Evolutionary conservation across 2,797 vertebrate genomes (phyloP).

Genomic region (Siniperca scherzeri): DNA sequence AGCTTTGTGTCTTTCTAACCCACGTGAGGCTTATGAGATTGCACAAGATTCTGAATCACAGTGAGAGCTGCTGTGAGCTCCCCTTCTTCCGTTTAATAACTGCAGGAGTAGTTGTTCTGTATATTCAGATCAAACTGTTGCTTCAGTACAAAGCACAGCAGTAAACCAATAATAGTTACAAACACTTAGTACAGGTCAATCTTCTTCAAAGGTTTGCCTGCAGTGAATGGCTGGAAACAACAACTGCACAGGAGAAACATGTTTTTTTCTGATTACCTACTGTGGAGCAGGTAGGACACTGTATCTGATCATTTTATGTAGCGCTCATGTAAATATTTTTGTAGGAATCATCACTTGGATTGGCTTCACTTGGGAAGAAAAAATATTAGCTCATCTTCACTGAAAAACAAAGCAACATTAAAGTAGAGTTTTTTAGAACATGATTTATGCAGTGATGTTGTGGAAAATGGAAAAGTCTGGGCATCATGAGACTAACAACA

Average conservation of each 20-base stretch:
- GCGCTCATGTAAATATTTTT: slow-evolving; percentile 29
- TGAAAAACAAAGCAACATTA: slow-evolving; percentile 27
- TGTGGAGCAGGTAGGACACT: slow-evolving; percentile 19
- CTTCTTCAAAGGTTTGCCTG: slow-evolving; percentile 45
- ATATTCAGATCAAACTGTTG: slow-evolving; percentile 45
- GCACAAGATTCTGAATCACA: not conserved
- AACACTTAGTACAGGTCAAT: slow-evolving; percentile 20
- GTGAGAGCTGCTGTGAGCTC: slow-evolving; percentile 25
- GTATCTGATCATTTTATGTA: slow-evolving; percentile 25
- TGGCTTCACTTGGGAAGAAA: slow-evolving; percentile 6
- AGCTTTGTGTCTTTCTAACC: slow-evolving; percentile 17
- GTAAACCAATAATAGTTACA: slow-evolving; percentile 24
- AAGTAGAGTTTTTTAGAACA: slow-evolving; percentile 24
- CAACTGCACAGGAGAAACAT: slow-evolving; percentile 16
- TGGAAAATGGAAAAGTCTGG: slow-evolving; percentile 11
- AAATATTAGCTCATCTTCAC: slow-evolving; percentile 9
- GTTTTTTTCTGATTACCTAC: slow-evolving; percentile 20
- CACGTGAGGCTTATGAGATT: slow-evolving; percentile 1
- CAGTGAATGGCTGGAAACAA: slow-evolving; percentile 41
- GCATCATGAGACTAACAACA: slow-evolving; percentile 38
- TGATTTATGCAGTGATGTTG: slow-evolving; percentile 30
- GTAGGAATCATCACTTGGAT: slow-evolving; percentile 8
- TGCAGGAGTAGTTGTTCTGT: not conserved
- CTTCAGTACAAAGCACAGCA: slow-evolving; percentile 33
- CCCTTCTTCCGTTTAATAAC: slow-evolving; percentile 33